These are phyloP conservation scores for Delia radicum DNA, from an alignment of 1,140 invertebrate genomes.

Conservation along the genomic window DNA sequence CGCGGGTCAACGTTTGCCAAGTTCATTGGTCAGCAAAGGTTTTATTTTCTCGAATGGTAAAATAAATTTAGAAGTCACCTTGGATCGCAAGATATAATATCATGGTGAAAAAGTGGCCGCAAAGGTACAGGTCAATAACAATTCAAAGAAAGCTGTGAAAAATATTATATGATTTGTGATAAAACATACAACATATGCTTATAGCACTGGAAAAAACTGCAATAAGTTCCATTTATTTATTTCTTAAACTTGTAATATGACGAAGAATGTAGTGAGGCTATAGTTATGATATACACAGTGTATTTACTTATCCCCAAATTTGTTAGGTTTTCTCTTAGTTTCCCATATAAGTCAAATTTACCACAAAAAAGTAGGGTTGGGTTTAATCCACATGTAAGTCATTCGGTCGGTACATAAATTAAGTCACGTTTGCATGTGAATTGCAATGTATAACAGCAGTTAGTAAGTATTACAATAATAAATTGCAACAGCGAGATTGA, in stretches of 20 bases:
- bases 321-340: neutral
- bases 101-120: conserved; percentile 85
- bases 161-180: conserved; percentile 84
- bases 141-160: conserved; percentile 83
- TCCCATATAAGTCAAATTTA: neutral
- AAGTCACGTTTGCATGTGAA: neutral
- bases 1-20: conserved; percentile 75
- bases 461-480: no score
- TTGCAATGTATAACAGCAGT: neutral
- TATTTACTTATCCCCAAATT: neutral
- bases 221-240: no score
- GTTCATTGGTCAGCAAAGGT: conserved; percentile 84
- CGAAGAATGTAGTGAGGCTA: no score
- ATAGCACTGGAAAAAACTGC: no score
- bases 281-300: no score
- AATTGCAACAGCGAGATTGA: no score
- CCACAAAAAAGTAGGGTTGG: neutral
- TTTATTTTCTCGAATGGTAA: conserved; percentile 89
- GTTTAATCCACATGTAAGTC: neutral
- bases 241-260: no score
- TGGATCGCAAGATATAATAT: conserved; percentile 86
- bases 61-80: conserved; percentile 82
- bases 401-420: neutral
- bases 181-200: no score
- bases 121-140: conserved; percentile 81